Conservation (phyloP, 2,797 vertebrate species). For the Microctenopoma steveboyesi region DNA sequence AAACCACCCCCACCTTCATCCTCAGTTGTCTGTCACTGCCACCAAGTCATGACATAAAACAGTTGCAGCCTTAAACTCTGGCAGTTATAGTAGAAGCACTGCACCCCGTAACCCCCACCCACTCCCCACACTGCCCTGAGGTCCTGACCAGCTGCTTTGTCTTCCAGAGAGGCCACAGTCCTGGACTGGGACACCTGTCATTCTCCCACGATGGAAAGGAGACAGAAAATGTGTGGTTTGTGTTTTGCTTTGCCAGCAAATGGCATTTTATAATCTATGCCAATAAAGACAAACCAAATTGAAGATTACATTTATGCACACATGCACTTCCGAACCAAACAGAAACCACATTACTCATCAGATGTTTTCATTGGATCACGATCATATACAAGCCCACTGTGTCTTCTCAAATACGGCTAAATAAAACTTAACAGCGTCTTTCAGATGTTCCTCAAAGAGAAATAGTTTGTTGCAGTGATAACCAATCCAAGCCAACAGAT, state of each 20-base stretch:
- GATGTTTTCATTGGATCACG: background rate
- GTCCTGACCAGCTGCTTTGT: slow-evolving; percentile 76
- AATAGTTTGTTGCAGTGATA: background rate
- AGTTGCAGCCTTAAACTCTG: background rate
- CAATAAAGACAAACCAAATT: slow-evolving; percentile 9
- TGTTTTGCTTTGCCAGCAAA: slow-evolving; percentile 9
- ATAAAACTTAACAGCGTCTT: background rate
- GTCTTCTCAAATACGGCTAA: slow-evolving; percentile 1
- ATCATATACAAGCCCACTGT: background rate
- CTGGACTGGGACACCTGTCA: slow-evolving; percentile 77
- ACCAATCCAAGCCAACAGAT: background rate
- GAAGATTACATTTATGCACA: slow-evolving; percentile 1
- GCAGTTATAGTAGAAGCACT: background rate
- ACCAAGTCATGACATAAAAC: slow-evolving; percentile 17
- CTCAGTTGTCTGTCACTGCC: slow-evolving; percentile 1
- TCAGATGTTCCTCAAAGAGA: background rate
- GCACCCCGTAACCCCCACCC: background rate
- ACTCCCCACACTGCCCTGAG: slow-evolving; percentile 24
- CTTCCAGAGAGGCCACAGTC: slow-evolving; percentile 61
- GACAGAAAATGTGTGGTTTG: slow-evolving; percentile 6
- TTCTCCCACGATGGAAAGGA: slow-evolving; percentile 77
- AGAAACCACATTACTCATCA: background rate
- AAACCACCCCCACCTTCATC: slow-evolving; percentile 1
- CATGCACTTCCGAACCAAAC: slow-evolving; percentile 3
- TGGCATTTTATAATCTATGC: slow-evolving; percentile 12